Conservation (phyloP, 1,140 invertebrate genomes). For the Rhynchophorus ferrugineus region DNA sequence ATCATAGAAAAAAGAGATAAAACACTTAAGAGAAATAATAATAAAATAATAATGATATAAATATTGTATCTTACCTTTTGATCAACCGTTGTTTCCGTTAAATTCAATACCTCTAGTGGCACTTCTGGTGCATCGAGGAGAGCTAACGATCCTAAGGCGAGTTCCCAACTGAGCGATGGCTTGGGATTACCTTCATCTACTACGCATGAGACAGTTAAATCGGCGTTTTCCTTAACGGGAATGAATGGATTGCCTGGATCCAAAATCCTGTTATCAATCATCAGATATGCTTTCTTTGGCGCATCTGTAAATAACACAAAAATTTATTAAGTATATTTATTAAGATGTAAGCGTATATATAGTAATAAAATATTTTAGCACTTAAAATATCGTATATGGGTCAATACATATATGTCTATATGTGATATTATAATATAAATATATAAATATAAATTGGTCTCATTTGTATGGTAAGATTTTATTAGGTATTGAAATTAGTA, state of each 20-base stretch:
- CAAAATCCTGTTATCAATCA: conserved; percentile 69
- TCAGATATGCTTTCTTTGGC: conserved; percentile 67
- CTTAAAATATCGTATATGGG: too few relatives aligned
- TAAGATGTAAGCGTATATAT: background rate
- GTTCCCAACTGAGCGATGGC: conserved; percentile 63
- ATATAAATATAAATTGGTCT: too few relatives aligned
- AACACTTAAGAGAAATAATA: too few relatives aligned
- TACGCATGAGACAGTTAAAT: conserved; percentile 70
- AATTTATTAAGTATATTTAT: background rate
- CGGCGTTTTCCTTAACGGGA: conserved; percentile 71
- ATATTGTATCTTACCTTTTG: too few relatives aligned
- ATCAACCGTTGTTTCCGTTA: conserved; percentile 37
- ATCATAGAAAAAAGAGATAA: too few relatives aligned
- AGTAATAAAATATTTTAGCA: too few relatives aligned
- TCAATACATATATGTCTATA: too few relatives aligned
- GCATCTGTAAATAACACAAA: conserved; percentile 51
- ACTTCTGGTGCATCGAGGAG: conserved; percentile 48
- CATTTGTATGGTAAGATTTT: too few relatives aligned
- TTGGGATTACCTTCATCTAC: conserved; percentile 76
- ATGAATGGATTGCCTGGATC: conserved; percentile 78
- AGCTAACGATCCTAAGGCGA: conserved; percentile 50
- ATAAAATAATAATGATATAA: too few relatives aligned
- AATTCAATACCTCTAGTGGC: conserved; percentile 39
- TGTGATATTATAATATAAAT: too few relatives aligned
- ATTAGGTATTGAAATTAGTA: too few relatives aligned